phyloP scores from a whole-genome alignment of 1,140 invertebrate genomes.

The Ceratosolen solmsi region DNA sequence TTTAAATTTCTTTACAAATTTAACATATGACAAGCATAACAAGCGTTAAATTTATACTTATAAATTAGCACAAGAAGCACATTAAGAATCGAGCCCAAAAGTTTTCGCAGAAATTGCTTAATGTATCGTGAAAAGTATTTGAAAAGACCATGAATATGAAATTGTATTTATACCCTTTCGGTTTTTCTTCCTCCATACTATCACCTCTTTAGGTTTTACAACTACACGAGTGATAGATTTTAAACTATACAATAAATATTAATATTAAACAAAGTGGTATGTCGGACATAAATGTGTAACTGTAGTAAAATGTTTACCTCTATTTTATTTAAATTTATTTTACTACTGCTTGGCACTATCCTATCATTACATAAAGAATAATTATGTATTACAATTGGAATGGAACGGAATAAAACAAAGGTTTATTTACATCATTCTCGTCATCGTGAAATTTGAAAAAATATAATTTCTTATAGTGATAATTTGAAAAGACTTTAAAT shows the following conservation, averaged over 20 bases:
- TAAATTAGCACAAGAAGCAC: not conserved
- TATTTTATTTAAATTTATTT: too few species aligned
- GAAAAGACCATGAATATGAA: not conserved
- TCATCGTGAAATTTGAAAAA: too few species aligned
- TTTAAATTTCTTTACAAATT: not conserved
- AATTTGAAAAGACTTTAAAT: too few species aligned
- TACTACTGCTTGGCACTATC: too few species aligned
- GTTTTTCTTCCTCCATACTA: constrained; percentile 11
- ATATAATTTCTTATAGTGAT: too few species aligned
- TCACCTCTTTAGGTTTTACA: not conserved
- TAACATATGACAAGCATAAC: not conserved
- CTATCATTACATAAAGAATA: too few species aligned
- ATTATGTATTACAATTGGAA: too few species aligned
- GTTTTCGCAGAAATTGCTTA: constrained; percentile 3
- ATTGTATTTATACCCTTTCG: not conserved
- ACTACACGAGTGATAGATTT: not conserved
- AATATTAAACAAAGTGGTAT: too few species aligned
- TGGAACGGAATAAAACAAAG: too few species aligned
- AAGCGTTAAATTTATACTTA: constrained; percentile 7
- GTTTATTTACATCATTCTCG: too few species aligned
- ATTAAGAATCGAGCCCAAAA: not conserved
- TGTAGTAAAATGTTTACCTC: too few species aligned
- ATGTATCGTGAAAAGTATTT: not conserved
- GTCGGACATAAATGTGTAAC: too few species aligned
- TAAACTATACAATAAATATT: constrained; percentile 34